These are phyloP conservation scores for Ispidina lecontei DNA, from an alignment of 2,797 vertebrate genomes.

Conservation along the genomic window DNA sequence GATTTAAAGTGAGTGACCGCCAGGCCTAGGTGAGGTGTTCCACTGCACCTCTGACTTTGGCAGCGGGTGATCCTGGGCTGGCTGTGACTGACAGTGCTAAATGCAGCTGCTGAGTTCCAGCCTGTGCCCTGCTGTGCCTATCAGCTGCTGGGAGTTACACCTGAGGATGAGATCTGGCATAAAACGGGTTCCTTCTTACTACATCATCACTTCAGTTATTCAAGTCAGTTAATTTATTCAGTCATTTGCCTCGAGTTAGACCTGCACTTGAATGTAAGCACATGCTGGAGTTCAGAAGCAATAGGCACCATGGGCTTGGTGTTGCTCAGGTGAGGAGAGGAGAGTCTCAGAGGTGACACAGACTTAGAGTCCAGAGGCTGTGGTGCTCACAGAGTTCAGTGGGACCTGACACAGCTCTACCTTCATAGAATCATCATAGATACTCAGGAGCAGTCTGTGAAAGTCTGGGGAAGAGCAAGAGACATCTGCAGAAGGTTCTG, in stretches of 20 bases:
- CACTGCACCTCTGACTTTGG: background rate
- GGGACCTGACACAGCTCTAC: background rate
- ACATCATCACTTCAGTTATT: background rate
- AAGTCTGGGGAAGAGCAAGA: background rate
- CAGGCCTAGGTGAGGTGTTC: background rate
- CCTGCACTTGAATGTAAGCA: background rate
- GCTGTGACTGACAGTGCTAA: background rate
- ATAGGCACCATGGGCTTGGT: rapidly evolving
- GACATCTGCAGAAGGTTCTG: background rate
- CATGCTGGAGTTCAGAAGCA: background rate
- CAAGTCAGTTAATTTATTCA: background rate
- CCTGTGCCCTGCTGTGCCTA: background rate
- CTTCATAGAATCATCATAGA: too few species aligned
- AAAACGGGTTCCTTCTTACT: background rate
- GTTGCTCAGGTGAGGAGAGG: background rate
- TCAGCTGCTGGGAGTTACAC: background rate
- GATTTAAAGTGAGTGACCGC: background rate
- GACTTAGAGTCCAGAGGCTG: background rate
- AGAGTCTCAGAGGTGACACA: background rate
- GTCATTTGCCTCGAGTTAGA: background rate
- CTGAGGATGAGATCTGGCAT: background rate
- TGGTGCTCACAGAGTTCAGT: background rate
- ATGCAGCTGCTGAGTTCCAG: background rate
- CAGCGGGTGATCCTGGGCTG: background rate
- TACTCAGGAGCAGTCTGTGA: background rate